These are phyloP conservation scores for Caloenas nicobarica DNA, from an alignment of 2,113 vertebrate species.

Conservation along the genomic window DNA sequence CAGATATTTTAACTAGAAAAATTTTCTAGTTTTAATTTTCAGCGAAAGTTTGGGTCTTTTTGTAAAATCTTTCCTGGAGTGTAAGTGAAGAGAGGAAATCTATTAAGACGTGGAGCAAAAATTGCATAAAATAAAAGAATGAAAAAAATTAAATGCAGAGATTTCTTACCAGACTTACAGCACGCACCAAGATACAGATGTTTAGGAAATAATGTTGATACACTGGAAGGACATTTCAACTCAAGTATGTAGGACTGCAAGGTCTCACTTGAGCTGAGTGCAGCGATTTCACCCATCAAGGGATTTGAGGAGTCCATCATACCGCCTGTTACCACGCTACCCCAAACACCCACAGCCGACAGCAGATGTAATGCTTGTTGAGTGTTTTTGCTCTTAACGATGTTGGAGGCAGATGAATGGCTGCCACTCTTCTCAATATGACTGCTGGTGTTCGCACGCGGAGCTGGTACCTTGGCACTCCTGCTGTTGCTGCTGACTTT, in stretches of 20 bases:
- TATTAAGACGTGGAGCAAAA: neutral
- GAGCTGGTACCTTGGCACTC: rapidly evolving
- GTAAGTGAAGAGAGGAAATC: neutral
- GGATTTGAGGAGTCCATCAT: neutral
- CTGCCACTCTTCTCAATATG: neutral
- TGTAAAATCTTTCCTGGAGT: neutral
- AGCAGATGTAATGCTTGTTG: neutral
- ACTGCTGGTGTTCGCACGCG: rapidly evolving
- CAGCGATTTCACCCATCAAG: neutral
- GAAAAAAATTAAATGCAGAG: neutral
- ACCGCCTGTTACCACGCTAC: rapidly evolving
- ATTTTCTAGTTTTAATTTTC: neutral
- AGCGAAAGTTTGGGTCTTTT: neutral
- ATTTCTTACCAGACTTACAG: neutral
- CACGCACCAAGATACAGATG: neutral
- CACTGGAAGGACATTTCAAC: neutral
- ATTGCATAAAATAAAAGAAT: neutral
- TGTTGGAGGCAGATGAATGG: neutral
- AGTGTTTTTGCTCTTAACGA: neutral
- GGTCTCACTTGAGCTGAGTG: neutral
- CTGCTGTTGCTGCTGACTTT: neutral
- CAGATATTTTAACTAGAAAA: neutral
- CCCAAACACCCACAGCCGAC: neutral
- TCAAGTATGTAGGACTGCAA: rapidly evolving
- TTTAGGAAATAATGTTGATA: neutral